phyloP scores from a whole-genome alignment of 2,113 vertebrate species.

The Athene cunicularia region DNA sequence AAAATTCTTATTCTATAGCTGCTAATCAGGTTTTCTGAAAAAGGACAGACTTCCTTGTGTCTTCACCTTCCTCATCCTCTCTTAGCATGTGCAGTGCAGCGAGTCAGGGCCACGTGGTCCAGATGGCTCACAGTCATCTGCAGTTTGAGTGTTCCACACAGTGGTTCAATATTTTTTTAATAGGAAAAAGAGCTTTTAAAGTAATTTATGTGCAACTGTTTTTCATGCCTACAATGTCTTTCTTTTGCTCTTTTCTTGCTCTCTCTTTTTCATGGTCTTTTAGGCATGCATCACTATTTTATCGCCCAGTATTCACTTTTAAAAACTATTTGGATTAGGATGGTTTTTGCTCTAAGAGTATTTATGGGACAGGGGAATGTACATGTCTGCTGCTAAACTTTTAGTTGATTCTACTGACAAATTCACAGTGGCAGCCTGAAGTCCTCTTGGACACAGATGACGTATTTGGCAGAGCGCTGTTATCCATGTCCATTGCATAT shows the following conservation, averaged over 20 bases:
- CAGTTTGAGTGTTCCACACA: not conserved
- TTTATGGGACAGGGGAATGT: not conserved
- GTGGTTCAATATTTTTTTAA: not conserved
- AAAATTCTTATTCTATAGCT: not conserved
- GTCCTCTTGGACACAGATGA: not conserved
- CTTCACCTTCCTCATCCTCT: not conserved
- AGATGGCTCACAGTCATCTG: not conserved
- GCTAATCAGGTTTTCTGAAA: not conserved
- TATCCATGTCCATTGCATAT: too few relatives aligned
- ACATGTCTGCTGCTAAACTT: not conserved
- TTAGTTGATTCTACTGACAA: not conserved
- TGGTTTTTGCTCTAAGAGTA: not conserved
- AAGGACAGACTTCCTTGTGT: not conserved
- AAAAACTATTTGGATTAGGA: not conserved
- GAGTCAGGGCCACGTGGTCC: rapidly evolving
- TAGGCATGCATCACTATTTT: not conserved
- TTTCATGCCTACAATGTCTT: not conserved
- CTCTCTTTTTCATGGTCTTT: not conserved
- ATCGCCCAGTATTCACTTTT: not conserved
- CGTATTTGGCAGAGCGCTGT: not conserved
- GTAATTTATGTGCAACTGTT: not conserved
- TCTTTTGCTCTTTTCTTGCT: not conserved
- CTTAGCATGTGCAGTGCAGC: rapidly evolving
- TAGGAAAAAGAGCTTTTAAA: not conserved
- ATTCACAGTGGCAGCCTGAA: not conserved